Conservation (phyloP, 2,888 invertebrate species). For the Lysandra bellargus region DNA sequence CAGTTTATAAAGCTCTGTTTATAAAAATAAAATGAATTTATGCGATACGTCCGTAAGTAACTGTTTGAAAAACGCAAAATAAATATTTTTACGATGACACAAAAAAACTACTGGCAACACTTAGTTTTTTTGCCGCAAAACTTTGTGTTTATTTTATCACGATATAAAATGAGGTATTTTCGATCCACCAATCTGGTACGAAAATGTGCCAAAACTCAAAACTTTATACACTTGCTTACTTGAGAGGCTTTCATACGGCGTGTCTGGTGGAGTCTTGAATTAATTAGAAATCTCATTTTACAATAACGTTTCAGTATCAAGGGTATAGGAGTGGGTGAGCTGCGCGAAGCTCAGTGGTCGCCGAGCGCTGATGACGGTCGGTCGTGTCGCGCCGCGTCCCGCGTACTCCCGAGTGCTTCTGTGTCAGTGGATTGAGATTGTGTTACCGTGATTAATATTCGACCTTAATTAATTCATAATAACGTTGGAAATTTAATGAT, state of each 20-base stretch:
- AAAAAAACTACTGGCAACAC: no score
- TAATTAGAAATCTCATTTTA: conserved; percentile 27
- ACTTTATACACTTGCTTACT: neutral
- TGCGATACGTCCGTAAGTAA: neutral
- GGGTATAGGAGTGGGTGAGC: conserved; percentile 45
- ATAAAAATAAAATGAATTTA: neutral
- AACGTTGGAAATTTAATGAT: conserved; percentile 25
- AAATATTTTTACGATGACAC: neutral
- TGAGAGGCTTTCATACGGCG: neutral
- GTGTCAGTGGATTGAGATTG: conserved; percentile 44
- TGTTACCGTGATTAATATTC: conserved; percentile 37
- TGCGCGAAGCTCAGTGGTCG: conserved; percentile 62
- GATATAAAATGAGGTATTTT: neutral
- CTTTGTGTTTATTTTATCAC: neutral
- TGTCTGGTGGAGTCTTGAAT: neutral
- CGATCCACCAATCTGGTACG: neutral
- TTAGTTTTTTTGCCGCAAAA: no score
- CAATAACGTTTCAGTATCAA: conserved; percentile 29
- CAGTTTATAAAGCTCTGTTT: neutral
- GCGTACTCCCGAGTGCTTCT: conserved; percentile 54
- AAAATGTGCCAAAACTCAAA: neutral
- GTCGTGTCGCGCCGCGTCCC: conserved; percentile 46
- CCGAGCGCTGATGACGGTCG: conserved; percentile 56
- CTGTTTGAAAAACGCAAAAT: neutral
- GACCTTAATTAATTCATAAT: conserved; percentile 26